Evolutionary conservation across 2,888 invertebrate species (phyloP).

Genomic region (Plebejus argus): DNA sequence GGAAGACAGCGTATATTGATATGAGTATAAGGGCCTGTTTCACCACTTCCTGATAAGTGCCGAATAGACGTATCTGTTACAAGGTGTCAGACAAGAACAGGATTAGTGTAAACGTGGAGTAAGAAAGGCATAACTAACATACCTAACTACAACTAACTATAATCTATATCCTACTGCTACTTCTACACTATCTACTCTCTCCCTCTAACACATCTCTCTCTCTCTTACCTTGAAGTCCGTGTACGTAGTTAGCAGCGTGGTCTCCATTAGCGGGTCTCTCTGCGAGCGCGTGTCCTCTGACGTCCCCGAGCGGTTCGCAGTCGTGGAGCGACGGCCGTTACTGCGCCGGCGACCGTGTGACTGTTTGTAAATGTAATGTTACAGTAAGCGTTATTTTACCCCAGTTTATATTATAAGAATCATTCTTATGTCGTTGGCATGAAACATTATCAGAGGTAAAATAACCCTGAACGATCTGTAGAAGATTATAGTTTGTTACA

Average conservation of each 20-base stretch:
- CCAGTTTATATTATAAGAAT: neutral
- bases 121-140: neutral
- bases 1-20: too few species aligned
- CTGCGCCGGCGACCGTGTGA: conserved; percentile 66
- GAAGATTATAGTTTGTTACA: too few species aligned
- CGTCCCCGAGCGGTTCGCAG: conserved; percentile 45
- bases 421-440: too few species aligned
- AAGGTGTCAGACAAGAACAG: too few species aligned
- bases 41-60: too few species aligned
- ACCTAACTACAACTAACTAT: neutral
- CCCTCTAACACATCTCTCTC: neutral
- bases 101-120: too few species aligned
- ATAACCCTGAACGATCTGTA: too few species aligned
- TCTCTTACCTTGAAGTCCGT: conserved; percentile 67
- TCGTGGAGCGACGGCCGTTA: conserved; percentile 55
- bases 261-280: conserved; percentile 64
- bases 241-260: conserved; percentile 68
- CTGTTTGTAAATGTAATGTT: conserved; percentile 44
- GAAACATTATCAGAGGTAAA: neutral
- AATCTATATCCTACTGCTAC: too few species aligned
- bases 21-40: too few species aligned
- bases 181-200: neutral
- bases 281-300: conserved; percentile 45
- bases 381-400: neutral
- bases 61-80: too few species aligned